phyloP scores from a whole-genome alignment of 2,113 vertebrate species.

The Phylloscopus trochiloides region DNA sequence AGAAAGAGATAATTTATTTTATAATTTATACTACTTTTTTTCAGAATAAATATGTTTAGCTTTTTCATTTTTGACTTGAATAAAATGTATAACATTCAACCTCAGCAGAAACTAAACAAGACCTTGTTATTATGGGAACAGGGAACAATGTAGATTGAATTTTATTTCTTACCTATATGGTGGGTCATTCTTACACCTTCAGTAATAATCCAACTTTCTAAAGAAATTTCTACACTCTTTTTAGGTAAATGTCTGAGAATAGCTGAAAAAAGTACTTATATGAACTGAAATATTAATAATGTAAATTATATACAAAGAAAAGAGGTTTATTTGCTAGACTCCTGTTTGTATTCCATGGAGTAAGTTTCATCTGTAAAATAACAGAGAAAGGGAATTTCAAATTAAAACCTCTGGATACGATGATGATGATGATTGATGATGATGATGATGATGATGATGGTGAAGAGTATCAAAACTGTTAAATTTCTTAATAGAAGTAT shows the following conservation, averaged over 20 bases:
- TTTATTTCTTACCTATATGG: neutral
- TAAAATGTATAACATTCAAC: neutral
- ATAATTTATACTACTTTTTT: neutral
- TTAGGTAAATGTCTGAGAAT: neutral
- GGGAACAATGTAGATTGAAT: neutral
- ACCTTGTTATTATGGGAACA: neutral
- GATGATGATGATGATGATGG: neutral
- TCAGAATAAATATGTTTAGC: neutral
- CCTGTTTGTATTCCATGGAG: fast-evolving
- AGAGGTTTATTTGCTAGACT: neutral
- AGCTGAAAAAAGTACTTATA: fast-evolving
- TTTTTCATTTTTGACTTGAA: neutral
- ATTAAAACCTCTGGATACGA: neutral
- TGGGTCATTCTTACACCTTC: neutral
- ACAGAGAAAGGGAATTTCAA: neutral
- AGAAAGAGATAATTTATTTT: neutral
- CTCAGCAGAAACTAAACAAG: neutral
- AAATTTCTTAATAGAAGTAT: neutral
- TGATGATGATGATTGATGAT: neutral
- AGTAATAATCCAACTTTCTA: neutral
- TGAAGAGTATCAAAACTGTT: neutral
- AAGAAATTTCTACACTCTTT: neutral
- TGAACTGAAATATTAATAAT: neutral
- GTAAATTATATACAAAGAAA: neutral
- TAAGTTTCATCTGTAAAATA: neutral